phyloP scores from a whole-genome alignment of 2,113 vertebrate genomes.

The Zonotrichia leucophrys region DNA sequence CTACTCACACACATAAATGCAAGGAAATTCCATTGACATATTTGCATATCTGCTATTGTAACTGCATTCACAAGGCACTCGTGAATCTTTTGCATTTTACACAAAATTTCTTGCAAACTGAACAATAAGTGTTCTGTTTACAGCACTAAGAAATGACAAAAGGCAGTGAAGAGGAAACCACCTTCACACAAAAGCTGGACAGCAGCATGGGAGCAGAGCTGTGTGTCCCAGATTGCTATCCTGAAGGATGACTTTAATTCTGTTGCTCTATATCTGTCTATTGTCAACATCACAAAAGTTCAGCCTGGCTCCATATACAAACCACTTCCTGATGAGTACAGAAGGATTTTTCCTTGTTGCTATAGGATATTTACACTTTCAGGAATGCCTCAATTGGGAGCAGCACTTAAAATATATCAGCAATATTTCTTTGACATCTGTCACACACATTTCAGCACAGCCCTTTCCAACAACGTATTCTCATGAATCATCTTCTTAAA shows the following conservation, averaged over 20 bases:
- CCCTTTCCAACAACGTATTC: slow-evolving; percentile 17
- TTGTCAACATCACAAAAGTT: neutral
- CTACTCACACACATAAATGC: neutral
- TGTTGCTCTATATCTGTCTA: neutral
- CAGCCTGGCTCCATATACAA: neutral
- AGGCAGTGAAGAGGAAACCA: neutral
- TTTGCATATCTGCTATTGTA: neutral
- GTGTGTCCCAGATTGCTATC: neutral
- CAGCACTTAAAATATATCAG: slow-evolving; percentile 39
- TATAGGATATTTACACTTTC: slow-evolving; percentile 27
- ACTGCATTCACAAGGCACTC: neutral
- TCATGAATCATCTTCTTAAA: slow-evolving; percentile 44
- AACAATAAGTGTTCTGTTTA: neutral
- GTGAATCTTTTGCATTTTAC: neutral
- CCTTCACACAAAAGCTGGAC: neutral
- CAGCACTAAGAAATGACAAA: neutral
- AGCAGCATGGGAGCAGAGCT: neutral
- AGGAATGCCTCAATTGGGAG: neutral
- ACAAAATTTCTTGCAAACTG: neutral
- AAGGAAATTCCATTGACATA: neutral
- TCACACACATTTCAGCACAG: slow-evolving; percentile 44
- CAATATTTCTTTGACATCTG: slow-evolving; percentile 58
- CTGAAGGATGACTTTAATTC: neutral
- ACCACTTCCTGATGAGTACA: neutral
- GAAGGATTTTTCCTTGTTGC: neutral